Conservation (phyloP, 2,888 invertebrate species). For the Sthenelais limicola region DNA sequence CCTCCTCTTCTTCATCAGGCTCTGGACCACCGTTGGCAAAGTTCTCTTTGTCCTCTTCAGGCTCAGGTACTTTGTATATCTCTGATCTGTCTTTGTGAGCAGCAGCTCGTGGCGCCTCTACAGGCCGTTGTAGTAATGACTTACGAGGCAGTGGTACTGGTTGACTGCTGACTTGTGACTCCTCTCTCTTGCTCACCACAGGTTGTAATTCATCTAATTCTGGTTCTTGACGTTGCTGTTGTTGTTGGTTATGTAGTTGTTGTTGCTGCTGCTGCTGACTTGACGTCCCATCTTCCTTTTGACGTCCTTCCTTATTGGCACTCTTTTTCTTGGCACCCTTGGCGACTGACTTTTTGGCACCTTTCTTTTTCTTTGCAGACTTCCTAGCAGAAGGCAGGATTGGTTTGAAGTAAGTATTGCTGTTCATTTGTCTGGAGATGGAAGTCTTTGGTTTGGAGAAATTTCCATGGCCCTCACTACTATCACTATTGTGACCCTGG, state of each 20-base stretch:
- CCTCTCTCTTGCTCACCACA: too few species aligned
- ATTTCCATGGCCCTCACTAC: constrained; percentile 1
- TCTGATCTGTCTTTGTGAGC: too few species aligned
- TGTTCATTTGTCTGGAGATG: neutral
- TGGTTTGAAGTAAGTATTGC: neutral
- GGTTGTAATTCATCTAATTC: too few species aligned
- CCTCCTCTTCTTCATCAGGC: neutral
- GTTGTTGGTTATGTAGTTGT: neutral
- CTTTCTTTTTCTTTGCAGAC: constrained; percentile 6
- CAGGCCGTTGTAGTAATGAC: too few species aligned
- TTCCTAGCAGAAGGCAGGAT: neutral
- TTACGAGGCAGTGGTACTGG: too few species aligned
- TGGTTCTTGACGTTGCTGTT: too few species aligned
- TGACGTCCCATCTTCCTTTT: too few species aligned
- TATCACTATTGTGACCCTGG: constrained; percentile 6
- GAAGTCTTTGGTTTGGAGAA: neutral
- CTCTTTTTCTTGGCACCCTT: neutral
- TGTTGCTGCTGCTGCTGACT: constrained; percentile 14
- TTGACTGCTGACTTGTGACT: too few species aligned
- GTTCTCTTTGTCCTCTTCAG: too few species aligned
- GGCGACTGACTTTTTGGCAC: neutral
- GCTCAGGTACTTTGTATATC: too few species aligned
- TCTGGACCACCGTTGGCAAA: too few species aligned
- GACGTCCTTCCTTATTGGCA: neutral
- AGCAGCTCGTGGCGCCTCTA: too few species aligned